These are phyloP conservation scores for Okapia johnstoni DNA, from an alignment of 2,113 vertebrate species.

Conservation along the genomic window DNA sequence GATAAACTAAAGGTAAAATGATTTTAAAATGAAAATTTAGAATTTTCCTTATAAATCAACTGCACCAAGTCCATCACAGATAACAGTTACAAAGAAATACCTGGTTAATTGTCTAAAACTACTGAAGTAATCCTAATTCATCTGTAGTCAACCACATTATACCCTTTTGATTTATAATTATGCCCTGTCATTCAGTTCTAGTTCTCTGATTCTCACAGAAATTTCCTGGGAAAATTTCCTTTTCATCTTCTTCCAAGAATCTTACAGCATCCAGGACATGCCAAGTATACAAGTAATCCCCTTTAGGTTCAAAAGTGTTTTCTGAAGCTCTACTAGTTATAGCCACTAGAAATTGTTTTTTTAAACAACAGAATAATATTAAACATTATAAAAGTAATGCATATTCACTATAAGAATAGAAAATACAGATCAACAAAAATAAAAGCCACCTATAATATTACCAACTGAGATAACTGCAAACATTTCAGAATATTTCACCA, in stretches of 20 bases:
- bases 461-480: not conserved
- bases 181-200: not conserved
- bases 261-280: not conserved
- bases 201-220: not conserved
- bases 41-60: not conserved
- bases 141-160: not conserved
- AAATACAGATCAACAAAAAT: not conserved
- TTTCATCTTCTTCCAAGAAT: not conserved
- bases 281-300: not conserved
- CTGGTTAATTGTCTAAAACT: not conserved
- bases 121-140: not conserved
- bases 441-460: not conserved
- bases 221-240: not conserved
- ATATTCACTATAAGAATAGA: not conserved
- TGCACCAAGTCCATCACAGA: not conserved
- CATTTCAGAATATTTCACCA: constrained; percentile 3
- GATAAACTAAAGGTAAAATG: not conserved
- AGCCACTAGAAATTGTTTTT: not conserved
- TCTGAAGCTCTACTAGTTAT: not conserved
- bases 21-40: not conserved
- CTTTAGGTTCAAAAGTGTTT: not conserved
- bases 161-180: constrained; percentile 1
- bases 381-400: not conserved
- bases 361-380: not conserved
- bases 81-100: not conserved